phyloP scores from a whole-genome alignment of 2,797 vertebrate species.

The Esox lucius region DNA sequence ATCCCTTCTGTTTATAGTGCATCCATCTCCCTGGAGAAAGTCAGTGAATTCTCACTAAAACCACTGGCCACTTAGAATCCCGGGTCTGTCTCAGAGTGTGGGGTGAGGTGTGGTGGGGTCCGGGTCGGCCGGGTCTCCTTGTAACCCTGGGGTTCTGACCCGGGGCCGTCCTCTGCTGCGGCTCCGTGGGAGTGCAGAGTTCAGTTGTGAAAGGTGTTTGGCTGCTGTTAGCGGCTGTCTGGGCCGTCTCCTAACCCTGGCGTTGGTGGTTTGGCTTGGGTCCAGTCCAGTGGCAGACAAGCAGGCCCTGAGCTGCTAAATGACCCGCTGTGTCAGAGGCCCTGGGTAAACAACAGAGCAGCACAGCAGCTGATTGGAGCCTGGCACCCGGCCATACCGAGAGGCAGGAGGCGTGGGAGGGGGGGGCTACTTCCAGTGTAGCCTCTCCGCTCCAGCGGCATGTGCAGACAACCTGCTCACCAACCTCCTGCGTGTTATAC shows the following conservation, averaged over 20 bases:
- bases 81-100: neutral
- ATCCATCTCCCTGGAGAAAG: neutral
- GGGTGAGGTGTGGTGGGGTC: neutral
- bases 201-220: constrained; percentile 40
- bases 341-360: constrained; percentile 55
- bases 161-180: neutral
- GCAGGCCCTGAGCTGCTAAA: constrained; percentile 63
- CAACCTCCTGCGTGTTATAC: constrained; percentile 47
- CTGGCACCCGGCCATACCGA: constrained; percentile 53
- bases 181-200: constrained; percentile 25
- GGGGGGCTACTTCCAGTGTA: constrained; percentile 28
- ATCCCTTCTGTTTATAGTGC: constrained; percentile 20
- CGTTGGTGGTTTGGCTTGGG: constrained; percentile 55
- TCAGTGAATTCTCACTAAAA: constrained; percentile 22
- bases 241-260: constrained; percentile 33
- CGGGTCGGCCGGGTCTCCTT: neutral
- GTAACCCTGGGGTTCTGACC: neutral
- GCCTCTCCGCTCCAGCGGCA: constrained; percentile 13
- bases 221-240: constrained; percentile 60
- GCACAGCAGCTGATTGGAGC: constrained; percentile 57
- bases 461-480: constrained; percentile 37
- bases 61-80: neutral
- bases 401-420: constrained; percentile 42
- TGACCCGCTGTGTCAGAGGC: constrained; percentile 72
- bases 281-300: constrained; percentile 54